Conservation (phyloP, 1,140 invertebrate genomes). For the Drosophila albomicans region DNA sequence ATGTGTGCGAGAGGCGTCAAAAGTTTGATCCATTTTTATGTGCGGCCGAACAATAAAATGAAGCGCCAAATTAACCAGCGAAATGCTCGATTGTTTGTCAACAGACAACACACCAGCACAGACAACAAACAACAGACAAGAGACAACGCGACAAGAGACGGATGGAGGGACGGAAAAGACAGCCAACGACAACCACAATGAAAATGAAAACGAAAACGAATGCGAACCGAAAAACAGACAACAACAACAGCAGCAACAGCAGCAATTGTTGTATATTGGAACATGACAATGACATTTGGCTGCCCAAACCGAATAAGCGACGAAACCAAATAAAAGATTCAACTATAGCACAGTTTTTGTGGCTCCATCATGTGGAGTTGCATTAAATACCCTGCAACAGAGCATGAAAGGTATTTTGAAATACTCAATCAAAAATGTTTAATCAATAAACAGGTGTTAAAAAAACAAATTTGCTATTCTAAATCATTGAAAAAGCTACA, state of each 20-base stretch:
- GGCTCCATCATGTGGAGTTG: constrained; percentile 6
- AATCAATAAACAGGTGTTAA: too few relatives aligned
- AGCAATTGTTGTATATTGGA: constrained; percentile 31
- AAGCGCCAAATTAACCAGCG: constrained; percentile 45
- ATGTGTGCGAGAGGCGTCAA: constrained; percentile 37
- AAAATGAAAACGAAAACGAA: too few relatives aligned
- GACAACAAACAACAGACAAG: constrained; percentile 9
- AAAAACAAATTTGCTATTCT: too few relatives aligned
- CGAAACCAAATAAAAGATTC: constrained; percentile 44
- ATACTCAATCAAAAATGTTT: too few relatives aligned
- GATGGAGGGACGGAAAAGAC: too few relatives aligned
- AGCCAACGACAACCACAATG: constrained; percentile 15
- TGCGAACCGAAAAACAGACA: too few relatives aligned
- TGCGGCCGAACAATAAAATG: constrained; percentile 44
- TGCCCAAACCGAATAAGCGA: constrained; percentile 20
- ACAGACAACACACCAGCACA: constrained; percentile 24
- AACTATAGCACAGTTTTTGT: constrained; percentile 28
- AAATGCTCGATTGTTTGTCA: constrained; percentile 52
- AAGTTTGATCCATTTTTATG: constrained; percentile 77
- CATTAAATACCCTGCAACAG: constrained; percentile 15
- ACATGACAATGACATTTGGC: constrained; percentile 58
- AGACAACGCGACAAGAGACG: neutral
- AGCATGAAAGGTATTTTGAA: too few relatives aligned
- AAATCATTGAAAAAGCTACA: too few relatives aligned
- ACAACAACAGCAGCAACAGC: neutral